Evolutionary conservation across 1,140 invertebrate species (phyloP).

Genomic region (Papilio machaon): DNA sequence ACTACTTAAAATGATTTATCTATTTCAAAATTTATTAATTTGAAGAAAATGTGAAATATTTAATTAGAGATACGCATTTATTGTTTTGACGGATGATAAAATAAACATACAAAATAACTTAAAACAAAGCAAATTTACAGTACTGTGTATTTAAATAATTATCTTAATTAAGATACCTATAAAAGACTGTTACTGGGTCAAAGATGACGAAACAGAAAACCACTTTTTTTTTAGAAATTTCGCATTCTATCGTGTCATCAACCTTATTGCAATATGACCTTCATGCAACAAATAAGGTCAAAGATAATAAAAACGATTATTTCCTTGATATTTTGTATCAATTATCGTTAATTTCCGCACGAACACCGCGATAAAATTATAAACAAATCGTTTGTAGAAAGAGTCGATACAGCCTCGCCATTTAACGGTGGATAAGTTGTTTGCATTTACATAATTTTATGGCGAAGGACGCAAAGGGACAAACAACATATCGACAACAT

Average conservation of each 20-base stretch:
- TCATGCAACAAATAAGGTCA: neutral
- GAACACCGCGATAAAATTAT: neutral
- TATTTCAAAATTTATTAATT: too few relatives aligned
- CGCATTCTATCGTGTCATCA: slow-evolving; percentile 6
- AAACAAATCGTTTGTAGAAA: neutral
- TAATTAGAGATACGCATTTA: too few relatives aligned
- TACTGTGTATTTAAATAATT: neutral
- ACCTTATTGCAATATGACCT: slow-evolving; percentile 21
- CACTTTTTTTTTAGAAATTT: neutral
- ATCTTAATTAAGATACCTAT: neutral
- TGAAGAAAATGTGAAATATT: too few relatives aligned
- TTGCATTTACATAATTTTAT: slow-evolving; percentile 15
- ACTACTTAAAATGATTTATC: too few relatives aligned
- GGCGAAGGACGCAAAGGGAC: slow-evolving; percentile 4
- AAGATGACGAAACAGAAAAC: neutral
- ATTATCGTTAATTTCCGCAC: slow-evolving; percentile 18
- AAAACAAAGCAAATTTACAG: too few relatives aligned
- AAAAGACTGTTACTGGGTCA: neutral
- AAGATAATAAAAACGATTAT: slow-evolving; percentile 20
- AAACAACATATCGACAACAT: neutral
- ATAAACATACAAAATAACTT: too few relatives aligned
- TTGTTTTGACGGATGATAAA: too few relatives aligned
- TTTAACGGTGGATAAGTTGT: slow-evolving; percentile 17
- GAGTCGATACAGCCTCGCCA: slow-evolving; percentile 12
- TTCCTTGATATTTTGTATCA: neutral